phyloP scores from a whole-genome alignment of 23 tunicate genomes.

The Ascidia mentula region DNA sequence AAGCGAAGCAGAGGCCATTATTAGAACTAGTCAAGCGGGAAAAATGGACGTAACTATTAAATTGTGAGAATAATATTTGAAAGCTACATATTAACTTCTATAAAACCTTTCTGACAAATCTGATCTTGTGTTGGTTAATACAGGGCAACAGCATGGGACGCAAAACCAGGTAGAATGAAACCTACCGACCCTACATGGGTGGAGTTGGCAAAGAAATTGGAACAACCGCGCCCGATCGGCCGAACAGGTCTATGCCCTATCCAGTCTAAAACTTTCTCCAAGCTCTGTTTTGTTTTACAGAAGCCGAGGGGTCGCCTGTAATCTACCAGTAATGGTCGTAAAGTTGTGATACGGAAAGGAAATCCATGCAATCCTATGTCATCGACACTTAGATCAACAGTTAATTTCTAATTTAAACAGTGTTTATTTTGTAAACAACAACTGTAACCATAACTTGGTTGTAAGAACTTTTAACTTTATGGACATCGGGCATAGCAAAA shows the following conservation, averaged over 20 bases:
- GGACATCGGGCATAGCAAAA: background rate
- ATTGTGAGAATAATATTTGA: constrained; percentile 35
- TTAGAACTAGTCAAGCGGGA: constrained; percentile 36
- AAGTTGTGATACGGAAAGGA: constrained; percentile 1
- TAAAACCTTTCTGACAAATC: background rate
- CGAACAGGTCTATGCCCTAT: constrained; percentile 25
- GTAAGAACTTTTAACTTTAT: background rate
- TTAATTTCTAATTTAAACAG: constrained; percentile 37
- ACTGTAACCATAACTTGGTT: background rate
- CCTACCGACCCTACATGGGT: constrained; percentile 78
- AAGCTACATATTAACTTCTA: too few relatives aligned
- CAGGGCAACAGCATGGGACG: constrained; percentile 74
- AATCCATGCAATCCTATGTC: too few relatives aligned
- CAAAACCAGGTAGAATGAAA: constrained; percentile 59
- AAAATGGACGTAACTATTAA: constrained; percentile 50
- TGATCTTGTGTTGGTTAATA: background rate
- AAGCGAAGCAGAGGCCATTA: constrained; percentile 67
- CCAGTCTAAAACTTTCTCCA: background rate
- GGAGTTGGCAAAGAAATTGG: constrained; percentile 55
- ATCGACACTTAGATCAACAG: constrained; percentile 37
- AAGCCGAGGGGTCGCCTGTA: constrained; percentile 30
- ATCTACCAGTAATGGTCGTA: constrained; percentile 4
- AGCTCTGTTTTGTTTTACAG: too few relatives aligned
- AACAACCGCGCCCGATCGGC: constrained; percentile 74
- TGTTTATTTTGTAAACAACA: background rate